phyloP scores from a whole-genome alignment of 37 sponge, comb jelly and placozoan genomes.

The Aphrocallistes beatrix region DNA sequence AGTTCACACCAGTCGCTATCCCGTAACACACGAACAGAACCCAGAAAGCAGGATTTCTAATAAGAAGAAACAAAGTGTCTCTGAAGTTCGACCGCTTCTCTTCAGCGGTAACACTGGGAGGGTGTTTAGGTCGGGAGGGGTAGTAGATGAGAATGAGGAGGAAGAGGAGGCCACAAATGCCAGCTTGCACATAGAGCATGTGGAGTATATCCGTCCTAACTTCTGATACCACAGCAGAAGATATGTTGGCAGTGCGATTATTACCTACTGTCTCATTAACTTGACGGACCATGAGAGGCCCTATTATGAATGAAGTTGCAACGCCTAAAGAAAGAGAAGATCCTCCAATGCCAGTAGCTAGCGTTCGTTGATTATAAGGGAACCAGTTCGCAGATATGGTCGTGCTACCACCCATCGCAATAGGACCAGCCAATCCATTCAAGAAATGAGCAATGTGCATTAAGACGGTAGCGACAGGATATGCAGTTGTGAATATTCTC shows the following conservation, averaged over 20 bases:
- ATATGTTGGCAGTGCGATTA: no score
- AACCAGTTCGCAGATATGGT: constrained; percentile 7
- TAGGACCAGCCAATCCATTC: neutral
- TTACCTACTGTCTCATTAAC: neutral
- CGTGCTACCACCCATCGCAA: neutral
- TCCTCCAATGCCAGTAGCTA: neutral
- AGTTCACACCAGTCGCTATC: neutral
- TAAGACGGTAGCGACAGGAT: constrained; percentile 4
- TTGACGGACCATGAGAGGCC: neutral
- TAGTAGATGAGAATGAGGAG: neutral
- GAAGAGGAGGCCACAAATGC: neutral
- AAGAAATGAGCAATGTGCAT: neutral
- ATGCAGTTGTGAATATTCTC: neutral
- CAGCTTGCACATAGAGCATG: neutral
- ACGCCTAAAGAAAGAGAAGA: neutral
- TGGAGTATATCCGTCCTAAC: neutral
- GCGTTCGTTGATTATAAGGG: neutral
- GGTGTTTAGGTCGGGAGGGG: neutral
- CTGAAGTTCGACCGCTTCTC: neutral
- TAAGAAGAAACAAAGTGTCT: neutral
- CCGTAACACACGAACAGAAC: neutral
- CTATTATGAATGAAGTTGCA: neutral
- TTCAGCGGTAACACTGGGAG: neutral
- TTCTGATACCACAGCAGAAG: neutral
- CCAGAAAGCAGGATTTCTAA: neutral